Conservation (phyloP, 1,140 invertebrate species). For the Zeugodacus cucurbitae region DNA sequence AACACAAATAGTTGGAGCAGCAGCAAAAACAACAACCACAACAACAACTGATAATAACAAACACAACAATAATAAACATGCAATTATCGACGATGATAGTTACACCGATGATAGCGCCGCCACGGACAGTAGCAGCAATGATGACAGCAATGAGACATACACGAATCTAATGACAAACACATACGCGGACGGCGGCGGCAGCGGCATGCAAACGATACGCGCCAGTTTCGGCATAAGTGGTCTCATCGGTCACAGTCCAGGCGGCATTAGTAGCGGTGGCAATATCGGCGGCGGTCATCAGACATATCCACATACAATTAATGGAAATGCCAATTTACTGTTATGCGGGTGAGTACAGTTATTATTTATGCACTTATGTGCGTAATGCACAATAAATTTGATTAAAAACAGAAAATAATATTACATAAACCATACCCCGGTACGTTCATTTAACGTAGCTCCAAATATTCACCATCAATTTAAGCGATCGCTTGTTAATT, state of each 20-base stretch:
- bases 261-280: conserved; percentile 48
- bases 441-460: too few relatives aligned
- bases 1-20: neutral
- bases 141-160: conserved; percentile 40
- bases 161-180: conserved; percentile 47
- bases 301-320: conserved; percentile 65
- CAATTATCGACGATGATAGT: neutral
- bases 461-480: too few relatives aligned
- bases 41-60: conserved; percentile 3
- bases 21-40: neutral
- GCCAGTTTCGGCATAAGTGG: conserved; percentile 47
- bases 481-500: too few relatives aligned
- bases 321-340: conserved; percentile 73
- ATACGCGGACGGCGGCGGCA: conserved; percentile 63
- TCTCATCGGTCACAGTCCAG: conserved; percentile 47
- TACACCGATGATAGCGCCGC: neutral
- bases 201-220: conserved; percentile 57
- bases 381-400: neutral
- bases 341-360: conserved; percentile 70
- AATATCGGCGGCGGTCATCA: conserved; percentile 49
- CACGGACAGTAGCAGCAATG: neutral
- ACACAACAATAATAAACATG: neutral
- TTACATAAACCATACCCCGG: too few relatives aligned
- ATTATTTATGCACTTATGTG: neutral
- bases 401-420: neutral